Conservation (phyloP, 2,113 vertebrate genomes). For the Climacteris rufus region DNA sequence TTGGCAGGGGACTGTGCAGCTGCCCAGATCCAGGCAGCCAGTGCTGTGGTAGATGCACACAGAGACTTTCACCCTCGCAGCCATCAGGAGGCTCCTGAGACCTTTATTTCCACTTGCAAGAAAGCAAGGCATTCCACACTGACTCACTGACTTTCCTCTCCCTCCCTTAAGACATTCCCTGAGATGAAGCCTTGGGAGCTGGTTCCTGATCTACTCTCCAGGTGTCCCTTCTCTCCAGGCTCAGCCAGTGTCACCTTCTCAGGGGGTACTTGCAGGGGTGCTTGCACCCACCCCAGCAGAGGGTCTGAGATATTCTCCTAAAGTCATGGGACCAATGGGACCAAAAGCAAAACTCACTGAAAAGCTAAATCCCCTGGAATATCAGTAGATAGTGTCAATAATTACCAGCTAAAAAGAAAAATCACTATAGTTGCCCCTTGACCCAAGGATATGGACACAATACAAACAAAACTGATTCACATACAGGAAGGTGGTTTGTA, state of each 20-base stretch:
- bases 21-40: accelerated
- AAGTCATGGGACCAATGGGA: neutral
- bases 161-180: neutral
- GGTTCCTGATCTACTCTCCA: neutral
- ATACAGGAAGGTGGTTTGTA: neutral
- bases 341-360: neutral
- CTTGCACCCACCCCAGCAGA: neutral
- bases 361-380: neutral
- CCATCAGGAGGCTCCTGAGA: neutral
- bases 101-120: neutral
- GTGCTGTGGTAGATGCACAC: neutral
- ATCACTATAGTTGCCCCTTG: accelerated
- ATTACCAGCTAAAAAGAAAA: neutral
- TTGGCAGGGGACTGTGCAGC: neutral
- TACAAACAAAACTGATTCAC: neutral
- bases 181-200: neutral
- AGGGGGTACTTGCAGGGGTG: neutral
- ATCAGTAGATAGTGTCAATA: neutral
- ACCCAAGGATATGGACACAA: neutral
- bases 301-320: neutral
- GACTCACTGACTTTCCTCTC: neutral
- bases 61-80: neutral
- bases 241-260: neutral
- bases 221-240: neutral
- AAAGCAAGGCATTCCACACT: neutral